phyloP scores from a whole-genome alignment of 1,140 invertebrate species.

The Lepidurus arcticus region DNA sequence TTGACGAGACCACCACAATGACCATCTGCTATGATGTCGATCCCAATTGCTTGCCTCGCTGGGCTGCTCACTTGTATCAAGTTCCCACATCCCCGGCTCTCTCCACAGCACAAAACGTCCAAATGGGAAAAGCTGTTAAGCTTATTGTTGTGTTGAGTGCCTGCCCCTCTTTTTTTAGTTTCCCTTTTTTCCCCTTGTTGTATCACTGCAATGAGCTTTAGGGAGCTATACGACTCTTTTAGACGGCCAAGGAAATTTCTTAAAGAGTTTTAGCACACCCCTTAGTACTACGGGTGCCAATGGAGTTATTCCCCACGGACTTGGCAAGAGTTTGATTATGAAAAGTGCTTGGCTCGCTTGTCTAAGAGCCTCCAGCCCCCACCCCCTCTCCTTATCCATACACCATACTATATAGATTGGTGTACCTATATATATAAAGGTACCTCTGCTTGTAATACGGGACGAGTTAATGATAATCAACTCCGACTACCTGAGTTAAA shows the following conservation, averaged over 20 bases:
- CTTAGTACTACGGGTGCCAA: background rate
- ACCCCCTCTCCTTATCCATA: background rate
- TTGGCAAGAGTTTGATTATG: constrained; percentile 10
- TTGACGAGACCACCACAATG: background rate
- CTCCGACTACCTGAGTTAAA: too few species aligned
- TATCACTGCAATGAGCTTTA: constrained; percentile 1
- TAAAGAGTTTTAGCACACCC: constrained; percentile 19
- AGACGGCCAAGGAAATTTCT: background rate
- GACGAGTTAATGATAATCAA: too few species aligned
- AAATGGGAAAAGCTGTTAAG: constrained; percentile 1
- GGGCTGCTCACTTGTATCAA: background rate
- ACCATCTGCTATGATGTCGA: background rate
- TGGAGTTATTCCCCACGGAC: constrained; percentile 7
- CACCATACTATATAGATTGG: background rate
- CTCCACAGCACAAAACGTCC: background rate
- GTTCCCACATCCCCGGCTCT: background rate
- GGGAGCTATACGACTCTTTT: background rate
- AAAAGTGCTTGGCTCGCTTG: constrained; percentile 6
- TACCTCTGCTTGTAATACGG: too few species aligned
- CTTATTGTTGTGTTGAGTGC: constrained; percentile 19
- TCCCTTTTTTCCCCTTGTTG: background rate
- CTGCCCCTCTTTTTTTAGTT: background rate
- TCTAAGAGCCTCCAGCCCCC: background rate
- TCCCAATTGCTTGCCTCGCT: background rate
- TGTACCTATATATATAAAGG: too few species aligned